phyloP scores from a whole-genome alignment of 2,888 invertebrate genomes.

The Aphidoletes aphidimyza region DNA sequence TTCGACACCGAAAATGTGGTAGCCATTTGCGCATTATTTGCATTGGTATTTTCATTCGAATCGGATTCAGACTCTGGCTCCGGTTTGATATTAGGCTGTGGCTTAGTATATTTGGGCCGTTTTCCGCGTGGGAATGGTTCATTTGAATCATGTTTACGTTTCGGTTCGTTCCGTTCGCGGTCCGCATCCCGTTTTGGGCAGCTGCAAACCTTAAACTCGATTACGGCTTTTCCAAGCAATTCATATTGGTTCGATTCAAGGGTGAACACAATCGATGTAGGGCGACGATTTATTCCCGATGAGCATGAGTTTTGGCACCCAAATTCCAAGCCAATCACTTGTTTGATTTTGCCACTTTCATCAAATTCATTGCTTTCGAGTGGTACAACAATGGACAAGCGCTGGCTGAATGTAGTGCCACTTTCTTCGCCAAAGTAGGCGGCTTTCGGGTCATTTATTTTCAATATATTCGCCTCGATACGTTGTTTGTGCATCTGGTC shows the following conservation, averaged over 20 bases:
- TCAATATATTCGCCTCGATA: neutral
- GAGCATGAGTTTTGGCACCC: conserved; percentile 7
- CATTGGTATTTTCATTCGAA: neutral
- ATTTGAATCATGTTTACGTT: neutral
- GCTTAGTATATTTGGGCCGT: neutral
- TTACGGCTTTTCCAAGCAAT: neutral
- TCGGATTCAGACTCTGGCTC: neutral
- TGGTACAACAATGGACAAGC: neutral
- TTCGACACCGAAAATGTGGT: neutral
- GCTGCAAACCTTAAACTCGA: conserved; percentile 35
- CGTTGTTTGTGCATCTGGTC: too few relatives aligned
- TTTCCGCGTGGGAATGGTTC: conserved; percentile 4
- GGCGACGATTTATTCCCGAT: conserved; percentile 37
- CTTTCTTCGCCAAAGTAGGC: neutral
- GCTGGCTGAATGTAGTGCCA: conserved; percentile 2
- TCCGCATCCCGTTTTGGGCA: conserved; percentile 53
- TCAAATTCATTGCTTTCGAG: neutral
- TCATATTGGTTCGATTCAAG: neutral
- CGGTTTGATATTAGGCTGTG: neutral
- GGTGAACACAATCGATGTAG: conserved; percentile 38
- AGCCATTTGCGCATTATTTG: neutral
- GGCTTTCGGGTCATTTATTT: neutral
- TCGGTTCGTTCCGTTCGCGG: neutral
- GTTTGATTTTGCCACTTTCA: neutral
- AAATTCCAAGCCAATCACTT: neutral